Base-by-base conservation (phyloP, 2,797 vertebrate genomes). In the Cynopterus sphinx region DNA sequence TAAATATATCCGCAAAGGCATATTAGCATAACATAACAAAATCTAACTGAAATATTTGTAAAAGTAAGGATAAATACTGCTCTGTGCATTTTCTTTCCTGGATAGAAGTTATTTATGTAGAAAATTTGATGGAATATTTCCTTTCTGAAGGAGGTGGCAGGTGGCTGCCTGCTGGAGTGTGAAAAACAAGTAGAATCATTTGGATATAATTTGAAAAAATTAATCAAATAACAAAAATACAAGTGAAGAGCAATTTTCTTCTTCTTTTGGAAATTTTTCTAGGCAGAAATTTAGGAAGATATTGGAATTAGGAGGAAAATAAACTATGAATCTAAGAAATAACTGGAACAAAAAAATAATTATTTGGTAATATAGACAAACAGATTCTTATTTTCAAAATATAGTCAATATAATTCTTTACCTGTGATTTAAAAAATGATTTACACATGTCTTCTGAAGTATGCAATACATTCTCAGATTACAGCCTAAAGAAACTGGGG, bases 131-230 rank as follows among this genome's bases (percentile, higher is more conserved):
- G 49, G 19, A 21, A n/a, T 84, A 57, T 87, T 97, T 91, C 81
- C 91, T 93, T 79, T 92, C 46, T 91, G 88, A 95, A 97, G 65
- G 46, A 94, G n/a, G 63, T 88, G 49, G 89, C 93, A 91, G 92
- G 87, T 96, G 84, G 85, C 61, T 95, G 87, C 53, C 63, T 95
- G 71, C 53, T 94, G 86, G 67, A 93, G 61, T 87, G 75, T 96
- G 79, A 94, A 94, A 95, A 97, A 83, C 53, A 95, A 87, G 77
- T 19, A 95, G 74, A 94, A 81, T 92, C 31, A 85, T 91, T 96
- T 94, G 96, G 88, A 82, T 91, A 33, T 36, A 90, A 90, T 89
- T 91, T 87, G n/a, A 73, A 97, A 95, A 79, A 95, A 92, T 89
- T 96, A 96, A 90, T 94, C 43, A 95, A 95, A 83, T 78, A 63